Evolutionary conservation across 1,140 invertebrate genomes (phyloP).

Genomic region (Hermetia illucens): DNA sequence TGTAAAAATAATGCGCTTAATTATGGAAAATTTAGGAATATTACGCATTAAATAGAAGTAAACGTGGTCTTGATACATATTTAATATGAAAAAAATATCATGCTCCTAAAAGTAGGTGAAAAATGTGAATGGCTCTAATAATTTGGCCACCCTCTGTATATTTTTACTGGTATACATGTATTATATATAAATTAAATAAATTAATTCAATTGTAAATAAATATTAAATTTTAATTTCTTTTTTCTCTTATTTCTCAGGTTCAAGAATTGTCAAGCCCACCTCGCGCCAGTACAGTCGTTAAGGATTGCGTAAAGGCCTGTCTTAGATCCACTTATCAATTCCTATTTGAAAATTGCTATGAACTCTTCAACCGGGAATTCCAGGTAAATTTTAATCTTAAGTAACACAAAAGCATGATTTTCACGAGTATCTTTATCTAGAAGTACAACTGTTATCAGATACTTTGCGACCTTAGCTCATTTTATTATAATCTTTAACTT

Average conservation of each 20-base stretch:
- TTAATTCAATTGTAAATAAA: background rate
- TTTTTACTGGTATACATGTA: no score
- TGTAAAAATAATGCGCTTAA: no score
- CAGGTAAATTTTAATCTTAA: constrained; percentile 54
- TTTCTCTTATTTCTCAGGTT: constrained; percentile 42
- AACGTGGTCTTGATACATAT: no score
- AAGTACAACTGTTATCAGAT: no score
- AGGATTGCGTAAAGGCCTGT: constrained; percentile 98
- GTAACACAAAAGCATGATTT: no score
- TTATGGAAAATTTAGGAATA: no score
- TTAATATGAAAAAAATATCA: background rate
- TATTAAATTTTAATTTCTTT: background rate
- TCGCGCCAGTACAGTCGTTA: constrained; percentile 92
- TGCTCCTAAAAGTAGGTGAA: background rate
- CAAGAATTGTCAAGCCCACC: constrained; percentile 96
- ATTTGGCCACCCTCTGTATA: no score
- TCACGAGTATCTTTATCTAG: no score
- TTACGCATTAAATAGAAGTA: no score
- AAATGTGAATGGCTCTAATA: constrained; percentile 2
- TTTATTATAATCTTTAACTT: no score
- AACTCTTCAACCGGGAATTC: constrained; percentile 86
- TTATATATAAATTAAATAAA: background rate
- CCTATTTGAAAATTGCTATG: constrained; percentile 95
- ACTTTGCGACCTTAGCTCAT: no score
- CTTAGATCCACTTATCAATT: constrained; percentile 96